Evolutionary conservation across 2,113 vertebrate species (phyloP), one percentile per base, ranked within the genome.

Genomic region (Puntigrus tetrazona): DNA sequence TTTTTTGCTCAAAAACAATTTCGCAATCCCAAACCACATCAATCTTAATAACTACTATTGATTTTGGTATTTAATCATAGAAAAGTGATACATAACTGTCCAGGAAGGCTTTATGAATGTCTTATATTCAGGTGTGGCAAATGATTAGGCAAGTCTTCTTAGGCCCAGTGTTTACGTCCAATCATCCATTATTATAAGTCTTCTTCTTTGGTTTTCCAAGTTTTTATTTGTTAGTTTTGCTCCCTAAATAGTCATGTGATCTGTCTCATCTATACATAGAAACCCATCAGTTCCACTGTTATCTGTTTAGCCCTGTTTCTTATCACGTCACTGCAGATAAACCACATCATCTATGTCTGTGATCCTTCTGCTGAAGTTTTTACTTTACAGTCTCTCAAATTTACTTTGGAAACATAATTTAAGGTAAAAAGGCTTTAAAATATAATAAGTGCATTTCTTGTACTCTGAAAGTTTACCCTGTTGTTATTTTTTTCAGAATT

Each of bases 251-350:
- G 76, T 34, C 75, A 57, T 77, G 31, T 5, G 9, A 38, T 77
- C 22, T 78, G 76, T 59, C 34, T 41, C 13, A 41, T 22, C 76
- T 78, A 61, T 61, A 78, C 52, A 78, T 78, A 78, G 76, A 78
- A 78, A 59, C 16, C 5, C 52, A 78, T 72, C 34, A 78, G 45
- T 52, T 76, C 73, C 4, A 4, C 73, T 52, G 13, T 41, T 59
- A 41, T 78, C 52, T 41, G 3, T 78, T 55, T 38, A 59, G 76
- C 22, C 50, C 52, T 25, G 31, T 55, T 41, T 59, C 52, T 59
- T 78, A 59, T 78, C 76, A 57, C 9, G 5, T 27, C 34, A 41
- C 11, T 59, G 52, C 34, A 41, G 76, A 59, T 78, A 16, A 59
- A 78, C 25, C 5, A 14, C 34, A 38, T 41, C 22, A 57, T 31